Conservation (phyloP, 2,797 vertebrate genomes). For the Galago senegalensis region DNA sequence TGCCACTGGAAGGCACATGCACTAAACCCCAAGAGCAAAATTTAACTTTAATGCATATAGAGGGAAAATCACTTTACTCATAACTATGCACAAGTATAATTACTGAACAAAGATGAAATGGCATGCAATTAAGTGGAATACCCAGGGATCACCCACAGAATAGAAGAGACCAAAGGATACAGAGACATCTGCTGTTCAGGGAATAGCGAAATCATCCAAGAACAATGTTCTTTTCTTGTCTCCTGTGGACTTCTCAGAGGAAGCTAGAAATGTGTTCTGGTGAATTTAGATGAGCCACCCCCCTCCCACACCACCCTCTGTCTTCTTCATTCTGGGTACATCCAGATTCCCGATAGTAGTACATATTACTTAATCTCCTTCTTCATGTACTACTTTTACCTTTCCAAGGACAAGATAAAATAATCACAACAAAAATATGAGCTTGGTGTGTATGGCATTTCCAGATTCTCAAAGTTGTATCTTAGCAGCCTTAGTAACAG, state of each 20-base stretch:
- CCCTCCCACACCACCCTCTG: not conserved
- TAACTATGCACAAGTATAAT: conserved; percentile 69
- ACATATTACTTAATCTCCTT: not conserved
- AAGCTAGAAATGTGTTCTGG: not conserved
- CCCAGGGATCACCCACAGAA: conserved; percentile 55
- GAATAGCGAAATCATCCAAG: conserved; percentile 51
- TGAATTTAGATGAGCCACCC: not conserved
- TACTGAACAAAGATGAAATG: conserved; percentile 69
- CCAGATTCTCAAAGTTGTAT: not conserved
- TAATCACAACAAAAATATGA: not conserved
- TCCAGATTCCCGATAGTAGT: not conserved
- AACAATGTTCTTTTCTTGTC: not conserved
- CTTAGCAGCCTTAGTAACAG: not conserved
- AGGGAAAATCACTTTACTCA: conserved; percentile 72
- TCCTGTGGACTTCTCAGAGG: conserved; percentile 32
- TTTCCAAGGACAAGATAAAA: not conserved
- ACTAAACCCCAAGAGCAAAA: conserved; percentile 67
- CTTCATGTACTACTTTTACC: not conserved
- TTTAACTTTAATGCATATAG: conserved; percentile 65
- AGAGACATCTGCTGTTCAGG: not conserved
- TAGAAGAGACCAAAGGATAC: conserved; percentile 42
- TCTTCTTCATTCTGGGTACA: not conserved
- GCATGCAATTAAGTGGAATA: conserved; percentile 62
- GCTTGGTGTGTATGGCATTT: not conserved
- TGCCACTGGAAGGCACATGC: conserved; percentile 70